These are phyloP conservation scores for Fragum fragum DNA, from an alignment of 2,888 invertebrate species.

Conservation along the genomic window DNA sequence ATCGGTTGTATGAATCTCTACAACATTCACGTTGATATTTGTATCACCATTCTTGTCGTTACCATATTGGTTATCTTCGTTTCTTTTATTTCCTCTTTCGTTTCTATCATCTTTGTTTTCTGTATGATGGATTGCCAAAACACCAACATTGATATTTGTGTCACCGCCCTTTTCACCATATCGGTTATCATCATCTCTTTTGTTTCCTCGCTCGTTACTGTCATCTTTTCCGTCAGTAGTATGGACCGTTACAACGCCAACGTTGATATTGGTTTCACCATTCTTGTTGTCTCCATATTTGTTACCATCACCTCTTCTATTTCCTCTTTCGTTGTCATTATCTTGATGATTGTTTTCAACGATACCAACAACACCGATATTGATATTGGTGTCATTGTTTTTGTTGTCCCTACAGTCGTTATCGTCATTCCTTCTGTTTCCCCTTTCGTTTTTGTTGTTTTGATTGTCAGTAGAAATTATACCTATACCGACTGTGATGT, in stretches of 20 bases:
- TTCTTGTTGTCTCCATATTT: not conserved
- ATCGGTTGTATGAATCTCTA: not conserved
- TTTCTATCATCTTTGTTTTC: not conserved
- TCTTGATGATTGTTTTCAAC: not conserved
- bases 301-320: not conserved
- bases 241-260: not conserved
- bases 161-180: not conserved
- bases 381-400: not conserved
- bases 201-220: not conserved
- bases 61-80: not conserved
- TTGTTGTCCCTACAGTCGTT: not conserved
- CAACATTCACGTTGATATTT: not conserved
- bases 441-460: not conserved
- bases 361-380: not conserved
- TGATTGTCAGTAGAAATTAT: not conserved
- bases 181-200: not conserved
- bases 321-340: not conserved
- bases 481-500: not conserved
- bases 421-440: not conserved
- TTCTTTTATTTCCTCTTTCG: not conserved
- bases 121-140: not conserved
- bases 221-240: not conserved
- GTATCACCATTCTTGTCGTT: not conserved
- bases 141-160: not conserved
- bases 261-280: not conserved